Evolutionary conservation across 2,888 invertebrate genomes (phyloP), one percentile per base, ranked within the genome.

Genomic region (Apamea monoglypha): DNA sequence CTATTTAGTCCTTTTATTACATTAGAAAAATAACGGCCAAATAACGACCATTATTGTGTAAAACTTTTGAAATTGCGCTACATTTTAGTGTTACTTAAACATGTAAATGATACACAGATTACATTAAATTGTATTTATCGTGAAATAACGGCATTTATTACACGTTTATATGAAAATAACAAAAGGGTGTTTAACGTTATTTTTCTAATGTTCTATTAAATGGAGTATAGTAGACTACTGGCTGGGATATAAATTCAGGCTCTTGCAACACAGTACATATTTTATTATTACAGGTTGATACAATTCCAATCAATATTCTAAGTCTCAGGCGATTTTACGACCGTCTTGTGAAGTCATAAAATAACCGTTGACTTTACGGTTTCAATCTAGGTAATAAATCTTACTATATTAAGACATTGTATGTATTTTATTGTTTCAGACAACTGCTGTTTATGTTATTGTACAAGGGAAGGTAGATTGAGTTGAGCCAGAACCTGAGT

Each of bases 351-450:
- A 25, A 63, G 29, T 53, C 50, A 50, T 69, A 72, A 68, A 32
- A 67, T 67, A 70, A 61, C 53, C 21, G n/a, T n/a, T 6, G n/a
- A 56, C 29, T 76, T 82, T 82, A 86, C 61, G 40, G 21, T 71
- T 59, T 44, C 29, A 59, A 53, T 63, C 29, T 63, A 36, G 70
- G 63, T 63, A n/a, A 63, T 6, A 63, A 36, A 25, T 61, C 16
- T 5, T 59, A 36, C 2, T 25, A 32, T 32, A 7, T 32, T 32
- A 12, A 40, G 14, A 86, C 71, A 75, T 50, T 78, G 29, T 53
- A 76, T 83, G 63, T 44, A 64, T 44, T 82, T 72, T 64, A 75
- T 59, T 72, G 59, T 59, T 70, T 50, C 0, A 64, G 32, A 50
- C 29, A 29, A 47, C 25, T 47, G n/a, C 2, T 50, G 29, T 70